phyloP scores from a whole-genome alignment of 2,113 vertebrate genomes.

The Proterorhinus semilunaris region DNA sequence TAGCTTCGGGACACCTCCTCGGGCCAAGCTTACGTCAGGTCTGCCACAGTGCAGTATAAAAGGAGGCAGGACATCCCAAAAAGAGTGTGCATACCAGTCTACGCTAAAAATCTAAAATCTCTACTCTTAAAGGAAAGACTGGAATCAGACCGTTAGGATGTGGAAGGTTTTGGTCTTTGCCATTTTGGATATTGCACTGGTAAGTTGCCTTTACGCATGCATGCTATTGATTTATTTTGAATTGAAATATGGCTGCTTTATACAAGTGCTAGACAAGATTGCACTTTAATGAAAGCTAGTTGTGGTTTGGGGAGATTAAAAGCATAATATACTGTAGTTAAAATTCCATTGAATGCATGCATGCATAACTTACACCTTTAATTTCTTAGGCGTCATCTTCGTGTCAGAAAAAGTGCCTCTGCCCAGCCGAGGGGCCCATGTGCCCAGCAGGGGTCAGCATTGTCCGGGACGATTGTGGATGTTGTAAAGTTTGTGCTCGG shows the following conservation, averaged over 20 bases:
- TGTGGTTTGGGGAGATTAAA: too few species aligned
- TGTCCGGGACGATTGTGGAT: slow-evolving; percentile 83
- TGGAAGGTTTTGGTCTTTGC: slow-evolving; percentile 33
- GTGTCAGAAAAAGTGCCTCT: slow-evolving; percentile 47
- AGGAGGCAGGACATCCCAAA: slow-evolving; percentile 34
- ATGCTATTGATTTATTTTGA: neutral
- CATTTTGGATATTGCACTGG: slow-evolving; percentile 49
- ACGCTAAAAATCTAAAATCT: neutral
- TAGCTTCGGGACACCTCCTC: slow-evolving; percentile 84
- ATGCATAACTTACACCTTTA: neutral
- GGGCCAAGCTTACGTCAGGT: slow-evolving; percentile 77
- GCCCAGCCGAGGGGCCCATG: slow-evolving; percentile 58
- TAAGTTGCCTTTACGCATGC: slow-evolving; percentile 43
- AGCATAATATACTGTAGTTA: too few species aligned
- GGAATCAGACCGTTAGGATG: slow-evolving; percentile 52
- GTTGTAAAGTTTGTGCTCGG: slow-evolving; percentile 88
- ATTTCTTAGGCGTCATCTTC: slow-evolving; percentile 44
- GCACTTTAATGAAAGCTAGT: too few species aligned
- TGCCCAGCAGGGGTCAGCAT: slow-evolving; percentile 87
- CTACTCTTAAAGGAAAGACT: slow-evolving; percentile 8
- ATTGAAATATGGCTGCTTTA: too few species aligned
- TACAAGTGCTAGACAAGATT: too few species aligned
- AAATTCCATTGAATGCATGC: too few species aligned
- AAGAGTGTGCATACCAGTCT: slow-evolving; percentile 25
- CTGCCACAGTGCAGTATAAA: slow-evolving; percentile 61